These are phyloP conservation scores for Diploptera punctata DNA, from an alignment of 2,888 invertebrate species.

Conservation along the genomic window DNA sequence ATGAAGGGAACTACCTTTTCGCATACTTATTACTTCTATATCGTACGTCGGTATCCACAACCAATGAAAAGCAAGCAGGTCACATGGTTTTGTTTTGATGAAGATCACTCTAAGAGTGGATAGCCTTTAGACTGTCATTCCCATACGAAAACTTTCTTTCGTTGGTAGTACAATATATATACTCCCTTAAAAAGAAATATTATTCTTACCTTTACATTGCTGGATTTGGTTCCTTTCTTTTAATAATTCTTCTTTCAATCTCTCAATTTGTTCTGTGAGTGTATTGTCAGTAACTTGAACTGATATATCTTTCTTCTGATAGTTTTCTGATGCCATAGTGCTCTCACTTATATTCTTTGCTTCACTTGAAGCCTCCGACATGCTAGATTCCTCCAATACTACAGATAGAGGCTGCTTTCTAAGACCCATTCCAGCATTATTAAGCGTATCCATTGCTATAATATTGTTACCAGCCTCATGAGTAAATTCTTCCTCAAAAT, in stretches of 20 bases:
- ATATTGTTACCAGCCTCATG: not conserved
- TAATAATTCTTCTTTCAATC: not conserved
- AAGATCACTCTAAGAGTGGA: too few relatives aligned
- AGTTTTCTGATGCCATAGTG: not conserved
- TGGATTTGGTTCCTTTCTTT: not conserved
- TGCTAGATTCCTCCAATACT: not conserved
- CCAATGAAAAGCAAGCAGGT: too few relatives aligned
- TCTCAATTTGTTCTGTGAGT: not conserved
- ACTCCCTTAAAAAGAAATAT: too few relatives aligned
- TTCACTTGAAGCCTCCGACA: not conserved
- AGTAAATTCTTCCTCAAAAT: not conserved
- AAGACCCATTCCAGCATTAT: not conserved
- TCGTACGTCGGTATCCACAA: too few relatives aligned
- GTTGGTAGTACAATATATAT: too few relatives aligned
- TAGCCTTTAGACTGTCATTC: too few relatives aligned
- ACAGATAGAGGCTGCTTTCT: not conserved
- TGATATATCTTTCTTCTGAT: not conserved
- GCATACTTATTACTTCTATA: too few relatives aligned
- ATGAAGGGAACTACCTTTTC: too few relatives aligned
- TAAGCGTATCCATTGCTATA: not conserved
- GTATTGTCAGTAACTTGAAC: not conserved
- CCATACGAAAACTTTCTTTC: too few relatives aligned
- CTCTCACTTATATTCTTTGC: not conserved
- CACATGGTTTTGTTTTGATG: too few relatives aligned
- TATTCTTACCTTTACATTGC: slow-evolving; percentile 19